Evolutionary conservation across 2,888 invertebrate species (phyloP).

Genomic region (Drosophila ezoana): DNA sequence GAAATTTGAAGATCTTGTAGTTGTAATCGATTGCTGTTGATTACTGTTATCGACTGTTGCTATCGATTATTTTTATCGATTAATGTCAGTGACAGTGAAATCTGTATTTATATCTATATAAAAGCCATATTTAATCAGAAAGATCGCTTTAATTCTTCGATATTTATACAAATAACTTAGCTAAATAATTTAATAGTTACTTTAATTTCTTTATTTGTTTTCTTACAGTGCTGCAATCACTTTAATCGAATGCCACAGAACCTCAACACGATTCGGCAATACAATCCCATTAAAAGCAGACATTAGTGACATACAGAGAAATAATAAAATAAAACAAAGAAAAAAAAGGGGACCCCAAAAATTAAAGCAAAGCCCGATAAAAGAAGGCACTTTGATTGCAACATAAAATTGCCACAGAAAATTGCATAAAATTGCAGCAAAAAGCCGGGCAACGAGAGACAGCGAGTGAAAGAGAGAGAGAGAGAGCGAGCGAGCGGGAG

Average conservation of each 20-base stretch:
- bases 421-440: slow-evolving; percentile 65
- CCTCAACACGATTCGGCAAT: slow-evolving; percentile 12
- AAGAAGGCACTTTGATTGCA: slow-evolving; percentile 57
- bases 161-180: neutral
- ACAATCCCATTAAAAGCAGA: slow-evolving; percentile 54
- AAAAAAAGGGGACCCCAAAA: slow-evolving; percentile 18
- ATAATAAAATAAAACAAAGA: slow-evolving; percentile 3
- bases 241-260: slow-evolving; percentile 32
- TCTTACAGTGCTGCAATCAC: slow-evolving; percentile 36
- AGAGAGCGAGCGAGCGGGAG: slow-evolving; percentile 3
- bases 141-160: too few relatives aligned
- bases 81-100: neutral
- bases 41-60: neutral
- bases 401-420: slow-evolving; percentile 67
- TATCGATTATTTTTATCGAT: neutral
- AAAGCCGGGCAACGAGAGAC: neutral
- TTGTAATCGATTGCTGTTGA: too few relatives aligned
- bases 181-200: neutral
- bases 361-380: slow-evolving; percentile 45
- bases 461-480: neutral
- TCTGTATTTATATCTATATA: too few relatives aligned
- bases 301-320: slow-evolving; percentile 22
- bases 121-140: too few relatives aligned
- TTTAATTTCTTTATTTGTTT: neutral
- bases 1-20: too few relatives aligned